Evolutionary conservation across 2,888 invertebrate species (phyloP).

Genomic region (Cyrtodaria siliqua): DNA sequence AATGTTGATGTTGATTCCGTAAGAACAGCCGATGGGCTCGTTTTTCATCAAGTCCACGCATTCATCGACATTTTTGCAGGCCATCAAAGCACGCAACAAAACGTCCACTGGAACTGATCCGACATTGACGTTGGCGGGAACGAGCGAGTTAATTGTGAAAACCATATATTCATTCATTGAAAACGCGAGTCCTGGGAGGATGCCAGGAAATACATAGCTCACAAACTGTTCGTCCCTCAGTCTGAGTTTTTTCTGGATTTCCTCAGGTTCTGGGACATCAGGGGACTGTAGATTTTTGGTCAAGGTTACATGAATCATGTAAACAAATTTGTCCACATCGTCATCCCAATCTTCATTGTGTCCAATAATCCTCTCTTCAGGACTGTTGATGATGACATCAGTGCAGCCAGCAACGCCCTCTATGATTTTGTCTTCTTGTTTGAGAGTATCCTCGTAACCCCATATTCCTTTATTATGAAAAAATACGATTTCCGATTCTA

Average conservation of each 20-base stretch:
- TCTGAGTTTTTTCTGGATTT: too few relatives aligned
- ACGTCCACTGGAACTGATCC: conserved; percentile 16
- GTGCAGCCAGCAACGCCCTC: conserved; percentile 33
- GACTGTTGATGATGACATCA: conserved; percentile 24
- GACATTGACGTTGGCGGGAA: conserved; percentile 15
- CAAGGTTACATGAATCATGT: conserved; percentile 35
- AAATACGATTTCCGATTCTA: conserved; percentile 29
- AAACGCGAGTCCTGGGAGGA: conserved; percentile 27
- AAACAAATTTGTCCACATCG: conserved; percentile 24
- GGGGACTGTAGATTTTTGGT: neutral
- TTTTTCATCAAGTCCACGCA: conserved; percentile 11
- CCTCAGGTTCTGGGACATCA: neutral
- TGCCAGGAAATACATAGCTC: conserved; percentile 24
- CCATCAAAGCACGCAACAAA: conserved; percentile 26
- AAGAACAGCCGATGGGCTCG: conserved; percentile 26
- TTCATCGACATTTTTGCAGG: conserved; percentile 21
- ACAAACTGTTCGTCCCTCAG: conserved; percentile 18
- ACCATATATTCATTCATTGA: conserved; percentile 27
- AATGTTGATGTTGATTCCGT: conserved; percentile 32
- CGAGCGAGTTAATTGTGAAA: conserved; percentile 22
- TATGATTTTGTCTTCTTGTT: too few relatives aligned
- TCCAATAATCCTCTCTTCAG: conserved; percentile 21
- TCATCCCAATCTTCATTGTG: conserved; percentile 38
- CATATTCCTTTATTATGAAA: conserved; percentile 13
- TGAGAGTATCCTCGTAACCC: too few relatives aligned